A percentile compares a stretch with the other conserved stretches of the same genome.
These are phyloP conservation scores for Eidolon dupreanum DNA, from an alignment of 2,797 vertebrate genomes.

Conservation along the genomic window DNA sequence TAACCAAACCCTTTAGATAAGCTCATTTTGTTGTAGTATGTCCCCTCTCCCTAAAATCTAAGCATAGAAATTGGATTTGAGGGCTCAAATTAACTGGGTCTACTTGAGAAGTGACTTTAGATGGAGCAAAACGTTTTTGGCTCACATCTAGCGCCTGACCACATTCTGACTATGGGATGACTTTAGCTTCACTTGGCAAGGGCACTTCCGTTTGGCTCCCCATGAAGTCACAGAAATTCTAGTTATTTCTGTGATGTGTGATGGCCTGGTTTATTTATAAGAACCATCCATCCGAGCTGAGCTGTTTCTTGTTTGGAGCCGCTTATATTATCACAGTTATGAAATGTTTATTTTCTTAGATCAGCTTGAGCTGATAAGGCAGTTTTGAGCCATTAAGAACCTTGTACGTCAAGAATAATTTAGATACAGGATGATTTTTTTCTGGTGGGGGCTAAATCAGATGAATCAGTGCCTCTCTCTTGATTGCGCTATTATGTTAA, in stretches of 20 bases:
- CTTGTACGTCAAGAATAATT: slow-evolving; percentile 73
- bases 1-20: neutral
- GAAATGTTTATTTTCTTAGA: slow-evolving; percentile 73
- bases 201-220: slow-evolving; percentile 50
- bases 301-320: slow-evolving; percentile 48
- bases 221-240: slow-evolving; percentile 53
- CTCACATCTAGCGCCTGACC: neutral
- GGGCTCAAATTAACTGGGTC: neutral
- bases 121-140: neutral
- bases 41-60: neutral
- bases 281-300: slow-evolving; percentile 32
- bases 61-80: neutral
- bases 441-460: slow-evolving; percentile 45
- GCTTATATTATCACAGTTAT: slow-evolving; percentile 59
- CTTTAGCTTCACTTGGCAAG: slow-evolving; percentile 51
- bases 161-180: neutral
- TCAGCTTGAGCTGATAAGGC: slow-evolving; percentile 72
- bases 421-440: slow-evolving; percentile 69
- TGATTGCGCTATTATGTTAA: slow-evolving; percentile 47
- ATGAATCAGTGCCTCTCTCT: slow-evolving; percentile 50
- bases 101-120: neutral
- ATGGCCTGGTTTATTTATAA: slow-evolving; percentile 63
- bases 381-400: slow-evolving; percentile 68
- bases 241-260: slow-evolving; percentile 64
- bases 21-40: neutral